Base-by-base conservation (phyloP, 2,888 invertebrate genomes). In the Merodon equestris region DNA sequence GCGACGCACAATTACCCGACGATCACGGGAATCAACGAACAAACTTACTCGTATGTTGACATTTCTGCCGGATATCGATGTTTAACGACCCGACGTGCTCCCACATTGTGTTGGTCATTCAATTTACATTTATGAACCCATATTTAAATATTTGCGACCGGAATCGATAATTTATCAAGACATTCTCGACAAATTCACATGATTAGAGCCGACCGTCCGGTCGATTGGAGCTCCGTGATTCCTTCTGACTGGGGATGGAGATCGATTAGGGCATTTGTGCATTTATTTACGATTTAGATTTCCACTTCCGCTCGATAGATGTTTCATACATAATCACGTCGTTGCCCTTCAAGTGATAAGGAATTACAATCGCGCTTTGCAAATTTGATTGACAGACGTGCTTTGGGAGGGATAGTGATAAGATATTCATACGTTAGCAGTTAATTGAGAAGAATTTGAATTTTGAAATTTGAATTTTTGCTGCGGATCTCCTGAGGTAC, bases 91-190 rank as follows among this genome's bases (percentile, higher is more conserved):
- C 64, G 64, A 44, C 72, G 60, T 54, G 60, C 76, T 77, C 76
- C 72, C 61, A 77, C 76, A 63, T 56, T 64, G 57, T 48, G 42
- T 7, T 27, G 27, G 48, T 18, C 48, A 48, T 17, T 53, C 53
- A 64, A 75, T 75, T 75, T 53, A 58, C 75, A 75, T 76, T 64
- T 71, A 54, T 71, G 64, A 76, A 48, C 47, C 64, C 58, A 71
- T 56, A 76, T 76, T 76, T 56, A 76, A 76, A 76, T 70, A 64
- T 76, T 58, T 76, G 64, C 75, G 71, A 71, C 63, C 64, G 64
- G 64, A 71, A 76, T 27, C 53, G 58, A 71, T 76, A 76, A 71
- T 76, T 64, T 60, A 50, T 71, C 75, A 64, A 19, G 27, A 27
- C 27, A 27, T 2, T 27, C 27, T n/a, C n/a, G n/a, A 63, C 57